phyloP scores from a whole-genome alignment of 1,140 invertebrate species.

The Tetragonula clypearis region DNA sequence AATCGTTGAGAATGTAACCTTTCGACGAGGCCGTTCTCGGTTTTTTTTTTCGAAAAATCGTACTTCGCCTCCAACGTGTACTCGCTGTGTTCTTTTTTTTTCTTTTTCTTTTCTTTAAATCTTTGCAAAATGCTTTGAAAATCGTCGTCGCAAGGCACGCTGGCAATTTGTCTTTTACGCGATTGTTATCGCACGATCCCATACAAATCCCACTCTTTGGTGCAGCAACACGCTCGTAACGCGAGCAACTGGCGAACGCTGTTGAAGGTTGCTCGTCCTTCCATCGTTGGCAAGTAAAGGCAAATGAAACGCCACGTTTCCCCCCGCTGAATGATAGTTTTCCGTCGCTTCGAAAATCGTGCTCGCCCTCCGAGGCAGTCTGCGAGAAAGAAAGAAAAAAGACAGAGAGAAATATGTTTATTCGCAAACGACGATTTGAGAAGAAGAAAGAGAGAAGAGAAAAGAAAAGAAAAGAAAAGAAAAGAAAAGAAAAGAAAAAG shows the following conservation, averaged over 20 bases:
- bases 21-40: no score
- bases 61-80: not conserved
- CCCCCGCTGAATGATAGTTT: not conserved
- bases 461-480: no score
- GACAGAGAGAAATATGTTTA: no score
- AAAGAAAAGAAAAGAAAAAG: not conserved
- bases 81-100: no score
- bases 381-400: not conserved
- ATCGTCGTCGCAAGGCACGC: not conserved
- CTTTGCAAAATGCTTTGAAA: not conserved
- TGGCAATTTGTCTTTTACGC: slow-evolving; percentile 28
- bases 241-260: not conserved
- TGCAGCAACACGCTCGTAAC: not conserved
- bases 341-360: slow-evolving; percentile 8
- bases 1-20: not conserved
- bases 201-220: not conserved
- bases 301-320: not conserved
- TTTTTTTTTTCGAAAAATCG: not conserved
- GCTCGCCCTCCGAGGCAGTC: slow-evolving; percentile 35
- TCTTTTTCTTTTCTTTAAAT: no score
- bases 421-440: no score
- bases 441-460: no score
- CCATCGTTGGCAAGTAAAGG: not conserved
- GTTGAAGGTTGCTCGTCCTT: not conserved
- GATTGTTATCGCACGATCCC: not conserved